Evolutionary conservation across 30 jellyfish, hydroid and myxozoan species (phyloP).

Genomic region (Cassiopea xamachana): DNA sequence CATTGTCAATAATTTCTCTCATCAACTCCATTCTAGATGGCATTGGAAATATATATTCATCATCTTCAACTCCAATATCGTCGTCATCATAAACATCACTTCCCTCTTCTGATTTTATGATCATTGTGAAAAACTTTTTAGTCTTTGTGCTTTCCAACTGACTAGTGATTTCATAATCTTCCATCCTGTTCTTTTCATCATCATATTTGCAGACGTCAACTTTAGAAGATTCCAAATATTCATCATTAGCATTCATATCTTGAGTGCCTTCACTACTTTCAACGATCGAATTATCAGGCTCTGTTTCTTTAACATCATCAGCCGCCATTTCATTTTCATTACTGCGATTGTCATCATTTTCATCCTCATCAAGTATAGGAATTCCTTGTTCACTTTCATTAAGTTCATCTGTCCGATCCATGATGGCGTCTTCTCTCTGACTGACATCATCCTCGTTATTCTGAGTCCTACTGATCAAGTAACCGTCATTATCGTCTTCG

Average conservation of each 20-base stretch:
- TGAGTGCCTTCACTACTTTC: not conserved
- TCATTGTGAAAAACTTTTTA: not conserved
- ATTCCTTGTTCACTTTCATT: not conserved
- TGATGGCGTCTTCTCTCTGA: not conserved
- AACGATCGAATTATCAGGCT: not conserved
- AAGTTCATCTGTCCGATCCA: not conserved
- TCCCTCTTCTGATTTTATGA: not conserved
- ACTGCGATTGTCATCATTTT: not conserved
- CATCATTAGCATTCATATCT: not conserved
- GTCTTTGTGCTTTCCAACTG: too few relatives aligned
- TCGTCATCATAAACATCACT: not conserved
- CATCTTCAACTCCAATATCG: not conserved
- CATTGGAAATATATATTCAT: not conserved
- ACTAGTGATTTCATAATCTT: too few relatives aligned
- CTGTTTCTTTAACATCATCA: not conserved
- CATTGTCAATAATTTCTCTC: not conserved
- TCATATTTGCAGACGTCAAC: too few relatives aligned
- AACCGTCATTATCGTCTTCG: not conserved
- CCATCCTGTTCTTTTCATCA: too few relatives aligned
- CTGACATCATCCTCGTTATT: not conserved
- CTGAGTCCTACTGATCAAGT: not conserved
- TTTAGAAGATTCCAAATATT: not conserved
- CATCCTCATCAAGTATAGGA: not conserved
- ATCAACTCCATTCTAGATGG: not conserved
- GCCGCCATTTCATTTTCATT: not conserved